Percentiles rank a stretch among this genome's conserved stretches.
Conservation (phyloP, 1,140 invertebrate species). For the Bombus superbus region DNA sequence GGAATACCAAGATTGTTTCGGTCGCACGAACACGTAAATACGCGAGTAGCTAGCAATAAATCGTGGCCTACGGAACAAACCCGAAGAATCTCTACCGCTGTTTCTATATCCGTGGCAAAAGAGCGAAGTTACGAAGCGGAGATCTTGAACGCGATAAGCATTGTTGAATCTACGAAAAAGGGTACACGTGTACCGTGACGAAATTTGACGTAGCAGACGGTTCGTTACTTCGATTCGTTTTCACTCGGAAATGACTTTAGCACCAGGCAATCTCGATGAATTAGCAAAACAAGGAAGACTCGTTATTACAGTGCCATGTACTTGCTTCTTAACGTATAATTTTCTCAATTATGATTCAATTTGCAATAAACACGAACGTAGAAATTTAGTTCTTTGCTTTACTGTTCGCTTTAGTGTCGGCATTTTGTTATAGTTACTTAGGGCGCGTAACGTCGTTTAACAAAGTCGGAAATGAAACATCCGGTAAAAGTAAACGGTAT, state of each 20-base stretch:
- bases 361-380: not conserved
- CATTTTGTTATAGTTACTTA: not conserved
- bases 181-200: not conserved
- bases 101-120: constrained; percentile 37
- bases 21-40: constrained; percentile 27
- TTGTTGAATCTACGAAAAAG: not conserved
- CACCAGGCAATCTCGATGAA: not conserved
- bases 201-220: not conserved
- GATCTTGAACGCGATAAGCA: constrained; percentile 2
- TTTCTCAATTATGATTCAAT: not conserved
- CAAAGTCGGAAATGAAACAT: not conserved
- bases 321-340: not conserved
- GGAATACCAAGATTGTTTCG: constrained; percentile 34
- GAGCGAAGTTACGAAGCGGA: not conserved
- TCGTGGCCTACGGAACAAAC: constrained; percentile 39
- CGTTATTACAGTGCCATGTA: too few species aligned
- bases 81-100: constrained; percentile 40
- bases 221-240: not conserved
- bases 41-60: constrained; percentile 22
- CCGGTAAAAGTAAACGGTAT: not conserved
- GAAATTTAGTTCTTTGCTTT: not conserved
- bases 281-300: not conserved
- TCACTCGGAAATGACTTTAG: not conserved
- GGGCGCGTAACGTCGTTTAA: not conserved
- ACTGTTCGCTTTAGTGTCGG: not conserved